Conservation (phyloP, 92 coral and sea anemone genomes). For the Umimayanthus kanabou region DNA sequence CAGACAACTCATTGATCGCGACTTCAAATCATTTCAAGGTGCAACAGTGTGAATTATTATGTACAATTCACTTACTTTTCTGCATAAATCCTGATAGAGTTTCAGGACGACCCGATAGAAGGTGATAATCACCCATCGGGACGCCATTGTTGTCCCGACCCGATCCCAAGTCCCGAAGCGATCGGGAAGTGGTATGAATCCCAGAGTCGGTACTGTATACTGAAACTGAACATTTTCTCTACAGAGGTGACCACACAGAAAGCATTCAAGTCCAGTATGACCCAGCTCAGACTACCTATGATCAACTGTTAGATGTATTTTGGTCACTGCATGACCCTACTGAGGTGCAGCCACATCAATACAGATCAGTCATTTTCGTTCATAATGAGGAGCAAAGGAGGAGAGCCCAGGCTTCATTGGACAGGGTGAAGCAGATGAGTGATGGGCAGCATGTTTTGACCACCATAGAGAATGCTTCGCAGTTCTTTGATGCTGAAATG, state of each 20-base stretch:
- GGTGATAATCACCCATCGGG: no score
- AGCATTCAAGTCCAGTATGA: constrained; percentile 66
- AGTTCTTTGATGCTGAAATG: constrained; percentile 81
- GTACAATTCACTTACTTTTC: no score
- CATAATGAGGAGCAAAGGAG: constrained; percentile 67
- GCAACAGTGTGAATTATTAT: no score
- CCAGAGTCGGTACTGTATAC: no score
- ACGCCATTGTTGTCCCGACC: no score
- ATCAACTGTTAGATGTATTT: constrained; percentile 59
- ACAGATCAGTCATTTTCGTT: constrained; percentile 72
- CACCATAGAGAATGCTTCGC: constrained; percentile 61
- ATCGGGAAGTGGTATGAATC: no score
- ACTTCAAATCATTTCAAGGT: no score
- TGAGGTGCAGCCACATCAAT: constrained; percentile 54
- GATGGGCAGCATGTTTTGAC: constrained; percentile 43
- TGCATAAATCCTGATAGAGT: no score
- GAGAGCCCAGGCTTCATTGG: constrained; percentile 56
- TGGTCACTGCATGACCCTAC: constrained; percentile 74
- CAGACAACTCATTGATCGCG: no score
- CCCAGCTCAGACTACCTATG: constrained; percentile 57
- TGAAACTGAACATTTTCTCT: neutral
- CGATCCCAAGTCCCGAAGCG: no score
- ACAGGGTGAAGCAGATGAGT: constrained; percentile 27
- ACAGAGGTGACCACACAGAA: constrained; percentile 81
- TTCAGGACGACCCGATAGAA: no score